Percentiles rank a stretch among this genome's conserved stretches.
phyloP scores from a whole-genome alignment of 2,888 invertebrate species.

The Augiades crinisus region DNA sequence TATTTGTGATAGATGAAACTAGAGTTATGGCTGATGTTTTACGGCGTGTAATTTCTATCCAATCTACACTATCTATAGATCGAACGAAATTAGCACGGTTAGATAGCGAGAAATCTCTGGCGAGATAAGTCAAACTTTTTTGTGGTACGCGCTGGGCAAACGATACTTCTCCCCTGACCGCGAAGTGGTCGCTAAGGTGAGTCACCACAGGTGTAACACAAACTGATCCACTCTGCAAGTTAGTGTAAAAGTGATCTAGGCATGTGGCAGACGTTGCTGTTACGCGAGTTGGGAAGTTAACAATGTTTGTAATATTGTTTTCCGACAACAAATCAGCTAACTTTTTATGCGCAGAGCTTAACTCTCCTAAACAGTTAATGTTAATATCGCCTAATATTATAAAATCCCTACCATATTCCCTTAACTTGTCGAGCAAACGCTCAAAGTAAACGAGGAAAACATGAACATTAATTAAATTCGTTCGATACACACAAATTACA shows the following conservation, averaged over 20 bases:
- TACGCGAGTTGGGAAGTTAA: neutral
- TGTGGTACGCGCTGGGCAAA: neutral
- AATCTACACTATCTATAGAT: neutral
- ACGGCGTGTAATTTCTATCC: neutral
- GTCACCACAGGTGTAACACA: neutral
- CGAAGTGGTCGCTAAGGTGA: neutral
- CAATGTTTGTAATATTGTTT: neutral
- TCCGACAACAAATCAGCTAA: neutral
- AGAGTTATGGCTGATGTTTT: neutral
- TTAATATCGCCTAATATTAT: neutral
- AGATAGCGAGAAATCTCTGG: neutral
- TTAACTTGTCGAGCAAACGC: neutral
- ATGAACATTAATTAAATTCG: neutral
- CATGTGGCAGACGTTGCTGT: neutral
- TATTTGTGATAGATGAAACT: neutral
- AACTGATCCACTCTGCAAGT: neutral
- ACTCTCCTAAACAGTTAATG: neutral
- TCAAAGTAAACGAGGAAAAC: neutral
- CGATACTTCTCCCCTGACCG: neutral
- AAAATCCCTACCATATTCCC: neutral
- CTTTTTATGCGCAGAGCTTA: neutral
- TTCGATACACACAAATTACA: neutral
- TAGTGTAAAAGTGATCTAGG: neutral
- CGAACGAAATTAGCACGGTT: too few relatives aligned
- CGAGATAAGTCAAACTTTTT: too few relatives aligned